phyloP scores from a whole-genome alignment of 2,113 vertebrate species.

The Cettia cetti region DNA sequence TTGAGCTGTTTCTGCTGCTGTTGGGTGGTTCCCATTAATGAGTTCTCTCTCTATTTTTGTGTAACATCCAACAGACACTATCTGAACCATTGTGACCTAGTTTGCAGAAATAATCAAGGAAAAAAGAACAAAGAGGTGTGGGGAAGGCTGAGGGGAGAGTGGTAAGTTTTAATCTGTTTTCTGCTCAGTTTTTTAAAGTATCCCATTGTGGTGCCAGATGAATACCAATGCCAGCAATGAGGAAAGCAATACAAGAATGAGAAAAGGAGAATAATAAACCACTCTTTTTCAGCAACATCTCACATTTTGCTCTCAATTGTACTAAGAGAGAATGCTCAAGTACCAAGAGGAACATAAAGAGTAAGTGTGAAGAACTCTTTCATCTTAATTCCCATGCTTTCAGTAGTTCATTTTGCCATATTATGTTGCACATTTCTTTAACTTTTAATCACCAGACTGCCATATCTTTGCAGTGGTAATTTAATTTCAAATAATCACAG shows the following conservation, averaged over 20 bases:
- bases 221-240: neutral
- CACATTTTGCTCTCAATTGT: neutral
- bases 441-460: neutral
- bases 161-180: neutral
- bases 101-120: neutral
- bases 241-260: neutral
- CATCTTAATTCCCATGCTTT: neutral
- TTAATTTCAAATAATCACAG: neutral
- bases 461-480: neutral
- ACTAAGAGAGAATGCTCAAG: neutral
- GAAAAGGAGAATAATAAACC: neutral
- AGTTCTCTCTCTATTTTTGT: neutral
- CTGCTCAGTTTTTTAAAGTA: neutral
- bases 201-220: neutral
- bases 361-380: neutral
- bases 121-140: neutral
- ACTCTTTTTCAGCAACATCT: neutral
- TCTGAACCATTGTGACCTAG: neutral
- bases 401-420: neutral
- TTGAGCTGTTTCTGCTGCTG: neutral
- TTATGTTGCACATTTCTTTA: neutral
- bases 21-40: neutral
- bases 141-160: too few species aligned
- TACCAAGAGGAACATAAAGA: neutral
- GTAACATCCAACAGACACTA: neutral